These are phyloP conservation scores for Erebia ligea DNA, from an alignment of 2,888 invertebrate species.

Conservation along the genomic window DNA sequence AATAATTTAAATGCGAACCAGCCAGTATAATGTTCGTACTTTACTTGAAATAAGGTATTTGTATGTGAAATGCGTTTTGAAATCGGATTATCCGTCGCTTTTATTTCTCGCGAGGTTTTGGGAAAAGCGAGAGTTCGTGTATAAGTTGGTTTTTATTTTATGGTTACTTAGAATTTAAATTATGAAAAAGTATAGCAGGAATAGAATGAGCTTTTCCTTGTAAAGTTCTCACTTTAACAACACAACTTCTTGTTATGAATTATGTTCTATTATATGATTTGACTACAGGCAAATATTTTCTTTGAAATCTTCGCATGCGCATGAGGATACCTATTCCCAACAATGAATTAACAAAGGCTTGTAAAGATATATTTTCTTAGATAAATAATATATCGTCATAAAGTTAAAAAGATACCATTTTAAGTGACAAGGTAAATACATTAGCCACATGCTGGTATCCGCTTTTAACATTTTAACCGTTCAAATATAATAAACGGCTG, in stretches of 20 bases:
- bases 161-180: background rate
- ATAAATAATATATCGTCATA: constrained; percentile 41
- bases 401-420: constrained; percentile 39
- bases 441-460: constrained; percentile 55
- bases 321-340: too few species aligned
- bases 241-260: too few species aligned
- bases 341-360: too few species aligned
- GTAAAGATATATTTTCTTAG: background rate
- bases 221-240: too few species aligned
- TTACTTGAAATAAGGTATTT: constrained; percentile 82
- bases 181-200: background rate
- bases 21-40: constrained; percentile 82
- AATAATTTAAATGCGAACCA: constrained; percentile 83
- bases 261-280: too few species aligned
- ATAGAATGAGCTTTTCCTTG: too few species aligned
- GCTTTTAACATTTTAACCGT: constrained; percentile 67
- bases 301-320: too few species aligned
- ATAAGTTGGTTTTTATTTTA: constrained; percentile 29
- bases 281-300: too few species aligned
- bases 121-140: constrained; percentile 44
- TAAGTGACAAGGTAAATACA: constrained; percentile 65
- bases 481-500: constrained; percentile 75
- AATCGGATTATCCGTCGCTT: constrained; percentile 75
- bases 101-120: constrained; percentile 63
- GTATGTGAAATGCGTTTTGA: constrained; percentile 82